Conservation (phyloP, 1,140 invertebrate species). For the Anoplophora glabripennis region DNA sequence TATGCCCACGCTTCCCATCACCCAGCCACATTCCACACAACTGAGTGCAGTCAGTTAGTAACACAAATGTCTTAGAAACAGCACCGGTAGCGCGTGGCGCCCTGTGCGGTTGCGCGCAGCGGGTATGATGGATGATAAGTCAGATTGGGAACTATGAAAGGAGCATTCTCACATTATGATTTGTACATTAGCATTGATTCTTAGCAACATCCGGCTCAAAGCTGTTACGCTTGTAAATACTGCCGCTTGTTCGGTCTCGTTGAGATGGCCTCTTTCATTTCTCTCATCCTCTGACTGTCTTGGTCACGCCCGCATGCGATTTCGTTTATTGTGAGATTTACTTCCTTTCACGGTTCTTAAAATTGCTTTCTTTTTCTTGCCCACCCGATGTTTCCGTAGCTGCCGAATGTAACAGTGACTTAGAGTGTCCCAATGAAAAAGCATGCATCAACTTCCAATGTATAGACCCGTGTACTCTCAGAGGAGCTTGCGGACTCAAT, state of each 20-base stretch:
- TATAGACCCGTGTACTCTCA: slow-evolving; percentile 83
- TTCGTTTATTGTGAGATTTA: slow-evolving; percentile 63
- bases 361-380: slow-evolving; percentile 66
- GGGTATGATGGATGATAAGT: slow-evolving; percentile 38
- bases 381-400: slow-evolving; percentile 58
- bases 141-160: slow-evolving; percentile 53
- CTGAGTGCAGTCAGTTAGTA: slow-evolving; percentile 10
- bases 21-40: slow-evolving; percentile 41
- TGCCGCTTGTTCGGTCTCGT: slow-evolving; percentile 53
- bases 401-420: slow-evolving; percentile 85
- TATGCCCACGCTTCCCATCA: slow-evolving; percentile 24
- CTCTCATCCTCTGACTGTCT: slow-evolving; percentile 48
- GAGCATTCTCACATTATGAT: slow-evolving; percentile 62
- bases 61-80: background rate
- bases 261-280: slow-evolving; percentile 49
- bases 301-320: slow-evolving; percentile 65
- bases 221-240: slow-evolving; percentile 59
- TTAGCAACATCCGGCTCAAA: slow-evolving; percentile 49
- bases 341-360: slow-evolving; percentile 73
- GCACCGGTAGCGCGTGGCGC: slow-evolving; percentile 6
- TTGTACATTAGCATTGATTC: slow-evolving; percentile 51
- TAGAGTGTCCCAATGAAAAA: slow-evolving; percentile 86
- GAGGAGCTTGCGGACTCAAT: slow-evolving; percentile 84
- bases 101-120: slow-evolving; percentile 25
- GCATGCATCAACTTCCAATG: slow-evolving; percentile 84